Conservation (phyloP, 64 coral and sea anemone species). For the Astreopora myriophthalma region DNA sequence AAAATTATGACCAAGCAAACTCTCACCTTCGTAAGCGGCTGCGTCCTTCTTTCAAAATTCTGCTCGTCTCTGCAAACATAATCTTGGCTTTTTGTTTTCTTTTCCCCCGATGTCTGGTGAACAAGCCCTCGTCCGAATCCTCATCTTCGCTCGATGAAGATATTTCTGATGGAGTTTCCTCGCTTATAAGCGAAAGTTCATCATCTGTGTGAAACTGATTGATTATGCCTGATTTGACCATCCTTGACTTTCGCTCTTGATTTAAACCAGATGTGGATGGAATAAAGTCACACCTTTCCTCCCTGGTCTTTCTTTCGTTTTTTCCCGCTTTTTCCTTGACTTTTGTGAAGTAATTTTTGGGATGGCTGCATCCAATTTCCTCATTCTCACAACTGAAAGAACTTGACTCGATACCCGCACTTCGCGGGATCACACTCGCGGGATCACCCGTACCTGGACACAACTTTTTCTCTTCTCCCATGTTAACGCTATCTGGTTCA, state of each 20-base stretch:
- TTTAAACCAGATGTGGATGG: background rate
- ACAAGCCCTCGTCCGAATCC: background rate
- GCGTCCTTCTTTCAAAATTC: background rate
- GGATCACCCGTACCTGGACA: background rate
- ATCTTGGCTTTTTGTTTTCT: background rate
- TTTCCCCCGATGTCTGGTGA: background rate
- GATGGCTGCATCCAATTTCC: background rate
- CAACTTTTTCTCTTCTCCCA: background rate
- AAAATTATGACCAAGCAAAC: background rate
- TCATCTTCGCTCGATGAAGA: constrained; percentile 1
- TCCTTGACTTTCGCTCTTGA: background rate
- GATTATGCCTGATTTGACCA: background rate
- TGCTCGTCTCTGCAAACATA: background rate
- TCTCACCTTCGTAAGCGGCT: background rate
- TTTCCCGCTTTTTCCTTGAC: background rate
- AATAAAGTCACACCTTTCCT: background rate
- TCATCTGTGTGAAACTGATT: background rate
- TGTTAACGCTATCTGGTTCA: background rate
- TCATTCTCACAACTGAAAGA: background rate
- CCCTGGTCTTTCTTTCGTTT: background rate
- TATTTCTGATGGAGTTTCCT: background rate
- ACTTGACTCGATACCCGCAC: background rate
- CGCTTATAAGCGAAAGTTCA: background rate
- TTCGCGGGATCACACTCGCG: background rate
- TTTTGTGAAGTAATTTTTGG: background rate